phyloP scores from a whole-genome alignment of 2,113 vertebrate species.

The Ochotona princeps region DNA sequence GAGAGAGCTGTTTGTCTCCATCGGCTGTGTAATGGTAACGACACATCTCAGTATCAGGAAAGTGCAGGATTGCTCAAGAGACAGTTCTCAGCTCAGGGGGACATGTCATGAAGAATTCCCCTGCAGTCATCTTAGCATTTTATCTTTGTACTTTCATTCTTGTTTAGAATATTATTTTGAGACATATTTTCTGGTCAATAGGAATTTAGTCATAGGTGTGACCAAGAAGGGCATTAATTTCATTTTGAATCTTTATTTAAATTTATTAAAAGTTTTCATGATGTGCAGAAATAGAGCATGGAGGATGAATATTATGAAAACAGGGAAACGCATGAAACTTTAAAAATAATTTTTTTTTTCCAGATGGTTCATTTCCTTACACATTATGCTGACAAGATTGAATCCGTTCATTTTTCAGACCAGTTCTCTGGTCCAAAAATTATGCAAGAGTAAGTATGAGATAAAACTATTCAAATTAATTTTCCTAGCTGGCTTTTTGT shows the following conservation, averaged over 20 bases:
- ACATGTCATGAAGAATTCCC: not conserved
- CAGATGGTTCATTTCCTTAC: slow-evolving; percentile 99
- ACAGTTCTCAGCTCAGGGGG: slow-evolving; percentile 4
- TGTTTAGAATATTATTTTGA: slow-evolving; percentile 36
- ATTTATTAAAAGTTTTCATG: not conserved
- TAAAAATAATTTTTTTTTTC: slow-evolving; percentile 73
- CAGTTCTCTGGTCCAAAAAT: slow-evolving; percentile 99
- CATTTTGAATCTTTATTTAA: slow-evolving; percentile 26
- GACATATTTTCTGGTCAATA: not conserved
- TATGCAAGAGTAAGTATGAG: slow-evolving; percentile 97
- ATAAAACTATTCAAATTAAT: slow-evolving; percentile 36
- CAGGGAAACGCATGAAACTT: slow-evolving; percentile 23
- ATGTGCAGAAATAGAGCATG: slow-evolving; percentile 23
- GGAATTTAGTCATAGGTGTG: not conserved
- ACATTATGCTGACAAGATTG: slow-evolving; percentile 97
- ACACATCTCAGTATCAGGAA: not conserved
- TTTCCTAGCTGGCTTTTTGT: slow-evolving; percentile 58
- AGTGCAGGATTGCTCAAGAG: not conserved
- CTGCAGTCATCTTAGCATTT: slow-evolving; percentile 36
- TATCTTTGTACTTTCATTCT: slow-evolving; percentile 28
- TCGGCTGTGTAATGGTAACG: not conserved
- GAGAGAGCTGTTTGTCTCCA: not conserved
- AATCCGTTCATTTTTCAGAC: slow-evolving; percentile 99
- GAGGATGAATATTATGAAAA: slow-evolving; percentile 52
- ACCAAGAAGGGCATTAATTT: slow-evolving; percentile 30